phyloP scores from a whole-genome alignment of 2,113 vertebrate species.

The Tapirus terrestris region DNA sequence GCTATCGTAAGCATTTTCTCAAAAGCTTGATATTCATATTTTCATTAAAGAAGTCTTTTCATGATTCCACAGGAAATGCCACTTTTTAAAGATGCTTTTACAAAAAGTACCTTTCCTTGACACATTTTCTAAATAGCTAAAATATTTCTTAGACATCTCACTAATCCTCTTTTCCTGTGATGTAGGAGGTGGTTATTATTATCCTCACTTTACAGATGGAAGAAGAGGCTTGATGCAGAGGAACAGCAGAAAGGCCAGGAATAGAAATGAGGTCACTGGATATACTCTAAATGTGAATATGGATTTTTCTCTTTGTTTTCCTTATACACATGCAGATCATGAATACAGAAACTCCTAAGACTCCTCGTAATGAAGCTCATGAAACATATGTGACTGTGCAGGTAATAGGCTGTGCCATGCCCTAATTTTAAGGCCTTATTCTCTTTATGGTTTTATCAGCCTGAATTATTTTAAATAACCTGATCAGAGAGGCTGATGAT shows the following conservation, averaged over 20 bases:
- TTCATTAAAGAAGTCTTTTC: neutral
- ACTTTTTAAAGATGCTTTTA: neutral
- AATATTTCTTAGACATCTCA: neutral
- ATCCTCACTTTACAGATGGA: slow-evolving; percentile 29
- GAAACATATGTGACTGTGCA: neutral
- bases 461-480: neutral
- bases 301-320: neutral
- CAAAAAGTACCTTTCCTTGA: neutral
- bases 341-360: neutral
- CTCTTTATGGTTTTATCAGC: neutral
- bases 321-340: neutral
- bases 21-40: neutral
- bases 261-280: slow-evolving; percentile 47
- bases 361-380: neutral
- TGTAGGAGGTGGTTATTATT: slow-evolving; percentile 13
- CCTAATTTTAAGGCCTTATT: neutral
- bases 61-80: neutral
- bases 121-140: slow-evolving; percentile 21
- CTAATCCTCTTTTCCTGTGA: neutral
- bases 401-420: neutral
- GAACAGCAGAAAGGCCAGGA: neutral
- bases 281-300: neutral
- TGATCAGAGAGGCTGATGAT: neutral
- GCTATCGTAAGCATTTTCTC: neutral
- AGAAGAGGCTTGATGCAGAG: neutral